Evolutionary conservation across 2,797 vertebrate genomes (phyloP).

Genomic region (Zalophus californianus): DNA sequence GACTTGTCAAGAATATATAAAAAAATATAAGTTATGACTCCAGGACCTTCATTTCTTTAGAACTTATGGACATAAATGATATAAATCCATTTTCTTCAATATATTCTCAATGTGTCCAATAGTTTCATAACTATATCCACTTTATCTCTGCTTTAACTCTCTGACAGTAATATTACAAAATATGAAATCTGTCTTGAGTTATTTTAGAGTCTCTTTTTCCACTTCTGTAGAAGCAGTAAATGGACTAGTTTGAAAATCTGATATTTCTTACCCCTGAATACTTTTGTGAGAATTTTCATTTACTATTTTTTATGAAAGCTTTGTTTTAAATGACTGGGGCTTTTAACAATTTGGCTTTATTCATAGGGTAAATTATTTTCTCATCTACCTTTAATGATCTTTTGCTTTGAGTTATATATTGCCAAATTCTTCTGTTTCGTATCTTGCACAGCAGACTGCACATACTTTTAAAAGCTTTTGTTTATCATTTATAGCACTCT

Average conservation of each 20-base stretch:
- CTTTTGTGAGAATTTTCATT: conserved; percentile 44
- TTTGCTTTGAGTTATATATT: conserved; percentile 48
- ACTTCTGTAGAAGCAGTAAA: conserved; percentile 36
- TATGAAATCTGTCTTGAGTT: conserved; percentile 50
- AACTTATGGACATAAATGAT: conserved; percentile 47
- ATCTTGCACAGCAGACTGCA: neutral
- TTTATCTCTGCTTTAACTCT: conserved; percentile 73
- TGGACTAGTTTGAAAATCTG: conserved; percentile 36
- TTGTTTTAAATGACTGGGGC: conserved; percentile 45
- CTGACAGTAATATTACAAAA: conserved; percentile 61
- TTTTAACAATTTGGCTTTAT: conserved; percentile 25
- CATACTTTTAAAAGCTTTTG: conserved; percentile 58
- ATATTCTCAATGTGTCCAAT: conserved; percentile 54
- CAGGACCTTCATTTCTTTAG: neutral
- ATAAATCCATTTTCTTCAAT: conserved; percentile 67
- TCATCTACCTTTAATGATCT: conserved; percentile 39
- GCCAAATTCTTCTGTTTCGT: conserved; percentile 27
- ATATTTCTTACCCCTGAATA: conserved; percentile 51
- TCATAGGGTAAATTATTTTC: conserved; percentile 58
- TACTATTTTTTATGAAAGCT: conserved; percentile 42
- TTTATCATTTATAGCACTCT: conserved; percentile 61
- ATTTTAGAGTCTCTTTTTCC: conserved; percentile 59
- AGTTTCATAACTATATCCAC: conserved; percentile 56
- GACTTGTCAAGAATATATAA: conserved; percentile 70
- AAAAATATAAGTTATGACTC: conserved; percentile 73